Evolutionary conservation across 2,797 vertebrate genomes (phyloP).

Genomic region (Darevskia mixta): DNA sequence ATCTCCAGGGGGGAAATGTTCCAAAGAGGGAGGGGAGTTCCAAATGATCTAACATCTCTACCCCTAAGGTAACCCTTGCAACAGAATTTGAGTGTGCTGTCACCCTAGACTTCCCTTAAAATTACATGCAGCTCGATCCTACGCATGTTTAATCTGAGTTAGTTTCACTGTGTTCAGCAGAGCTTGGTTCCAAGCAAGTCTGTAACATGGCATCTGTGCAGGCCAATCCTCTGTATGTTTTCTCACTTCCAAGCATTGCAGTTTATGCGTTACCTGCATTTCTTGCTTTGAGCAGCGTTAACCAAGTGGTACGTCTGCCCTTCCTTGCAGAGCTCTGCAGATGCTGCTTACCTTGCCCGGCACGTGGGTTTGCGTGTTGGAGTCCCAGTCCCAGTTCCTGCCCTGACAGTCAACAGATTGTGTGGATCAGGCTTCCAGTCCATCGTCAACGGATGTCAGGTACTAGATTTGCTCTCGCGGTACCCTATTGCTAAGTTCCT

Average conservation of each 20-base stretch:
- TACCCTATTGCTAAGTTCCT: background rate
- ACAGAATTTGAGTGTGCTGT: background rate
- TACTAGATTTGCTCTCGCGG: slow-evolving; percentile 65
- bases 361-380: slow-evolving; percentile 92
- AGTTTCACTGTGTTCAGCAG: background rate
- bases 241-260: background rate
- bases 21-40: too few species aligned
- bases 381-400: slow-evolving; percentile 87
- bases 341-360: slow-evolving; percentile 89
- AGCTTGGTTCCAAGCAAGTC: background rate
- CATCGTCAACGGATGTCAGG: slow-evolving; percentile 91
- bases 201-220: background rate
- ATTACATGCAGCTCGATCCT: background rate
- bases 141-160: background rate
- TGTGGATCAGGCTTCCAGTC: slow-evolving; percentile 98
- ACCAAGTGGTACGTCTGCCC: background rate
- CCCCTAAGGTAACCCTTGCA: background rate
- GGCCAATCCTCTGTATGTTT: background rate
- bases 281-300: background rate
- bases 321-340: slow-evolving; percentile 85
- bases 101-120: background rate
- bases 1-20: too few species aligned
- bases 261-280: fast-evolving
- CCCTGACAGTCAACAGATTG: slow-evolving; percentile 93
- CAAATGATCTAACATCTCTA: background rate